A percentile compares a stretch with the other conserved stretches of the same genome.
Evolutionary conservation across 2,888 invertebrate genomes (phyloP).

Genomic region (Chromoteleia sp.): DNA sequence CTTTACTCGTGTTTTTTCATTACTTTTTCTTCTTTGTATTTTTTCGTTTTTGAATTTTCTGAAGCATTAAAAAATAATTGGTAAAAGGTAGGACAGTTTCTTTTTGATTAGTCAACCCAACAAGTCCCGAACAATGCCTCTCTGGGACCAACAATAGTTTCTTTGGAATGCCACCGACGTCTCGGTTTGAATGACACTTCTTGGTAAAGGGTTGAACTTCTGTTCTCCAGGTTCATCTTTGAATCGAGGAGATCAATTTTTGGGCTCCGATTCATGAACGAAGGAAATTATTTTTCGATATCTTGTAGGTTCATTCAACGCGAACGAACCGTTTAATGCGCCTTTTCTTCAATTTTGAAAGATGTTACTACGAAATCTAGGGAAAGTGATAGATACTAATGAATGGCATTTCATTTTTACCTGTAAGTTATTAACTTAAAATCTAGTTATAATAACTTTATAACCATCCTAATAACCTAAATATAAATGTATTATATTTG

Average conservation of each 20-base stretch:
- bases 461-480: too few relatives aligned
- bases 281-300: conserved; percentile 36
- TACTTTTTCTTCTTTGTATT: too few relatives aligned
- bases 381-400: too few relatives aligned
- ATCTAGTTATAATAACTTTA: too few relatives aligned
- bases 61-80: conserved; percentile 28
- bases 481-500: too few relatives aligned
- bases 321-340: not conserved
- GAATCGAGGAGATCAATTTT: conserved; percentile 21
- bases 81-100: conserved; percentile 19
- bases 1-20: too few relatives aligned
- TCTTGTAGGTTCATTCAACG: conserved; percentile 6
- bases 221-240: conserved; percentile 33
- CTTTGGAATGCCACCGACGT: conserved; percentile 42
- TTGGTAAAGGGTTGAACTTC: conserved; percentile 49
- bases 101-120: conserved; percentile 38
- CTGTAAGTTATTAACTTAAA: too few relatives aligned
- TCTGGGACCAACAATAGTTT: conserved; percentile 18
- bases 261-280: conserved; percentile 8
- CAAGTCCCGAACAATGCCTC: conserved; percentile 24
- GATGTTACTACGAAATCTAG: too few relatives aligned
- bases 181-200: conserved; percentile 47
- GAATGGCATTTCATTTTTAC: too few relatives aligned
- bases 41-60: not conserved
- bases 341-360: not conserved